Conservation (phyloP, 2,888 invertebrate species). For the Balanococcus diminutus region DNA sequence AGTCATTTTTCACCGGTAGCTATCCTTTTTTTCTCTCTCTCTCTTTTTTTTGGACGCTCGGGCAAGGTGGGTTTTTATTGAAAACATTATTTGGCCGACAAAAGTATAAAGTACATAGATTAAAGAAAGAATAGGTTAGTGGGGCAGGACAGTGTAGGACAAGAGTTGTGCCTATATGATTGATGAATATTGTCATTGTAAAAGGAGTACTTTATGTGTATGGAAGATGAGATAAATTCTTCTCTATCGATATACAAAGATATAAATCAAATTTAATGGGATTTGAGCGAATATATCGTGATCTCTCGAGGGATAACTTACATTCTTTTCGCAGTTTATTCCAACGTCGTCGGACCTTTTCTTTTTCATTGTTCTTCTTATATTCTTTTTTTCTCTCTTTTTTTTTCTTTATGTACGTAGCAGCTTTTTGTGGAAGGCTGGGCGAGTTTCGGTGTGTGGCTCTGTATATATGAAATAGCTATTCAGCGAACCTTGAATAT, state of each 20-base stretch:
- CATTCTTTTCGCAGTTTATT: conserved; percentile 48
- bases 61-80: conserved; percentile 14
- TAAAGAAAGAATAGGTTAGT: conserved; percentile 45
- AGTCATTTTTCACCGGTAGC: conserved; percentile 24
- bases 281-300: conserved; percentile 44
- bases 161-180: conserved; percentile 27
- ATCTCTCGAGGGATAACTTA: conserved; percentile 47
- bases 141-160: not conserved
- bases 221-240: conserved; percentile 48
- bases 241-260: conserved; percentile 49
- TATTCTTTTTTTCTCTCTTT: not conserved
- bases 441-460: not conserved
- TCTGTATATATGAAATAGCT: not conserved
- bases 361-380: no score
- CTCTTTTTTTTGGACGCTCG: no score
- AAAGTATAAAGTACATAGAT: conserved; percentile 33
- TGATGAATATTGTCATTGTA: conserved; percentile 49
- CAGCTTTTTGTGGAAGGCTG: not conserved
- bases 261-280: conserved; percentile 52
- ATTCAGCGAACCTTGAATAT: not conserved
- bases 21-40: no score
- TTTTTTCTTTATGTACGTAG: not conserved
- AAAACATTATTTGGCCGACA: conserved; percentile 2
- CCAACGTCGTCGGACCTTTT: conserved; percentile 36
- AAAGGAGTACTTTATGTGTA: conserved; percentile 20